Percentiles rank a stretch among this genome's conserved stretches.
Conservation (phyloP, 2,888 invertebrate genomes). For the Trissolcus brochymenae region DNA sequence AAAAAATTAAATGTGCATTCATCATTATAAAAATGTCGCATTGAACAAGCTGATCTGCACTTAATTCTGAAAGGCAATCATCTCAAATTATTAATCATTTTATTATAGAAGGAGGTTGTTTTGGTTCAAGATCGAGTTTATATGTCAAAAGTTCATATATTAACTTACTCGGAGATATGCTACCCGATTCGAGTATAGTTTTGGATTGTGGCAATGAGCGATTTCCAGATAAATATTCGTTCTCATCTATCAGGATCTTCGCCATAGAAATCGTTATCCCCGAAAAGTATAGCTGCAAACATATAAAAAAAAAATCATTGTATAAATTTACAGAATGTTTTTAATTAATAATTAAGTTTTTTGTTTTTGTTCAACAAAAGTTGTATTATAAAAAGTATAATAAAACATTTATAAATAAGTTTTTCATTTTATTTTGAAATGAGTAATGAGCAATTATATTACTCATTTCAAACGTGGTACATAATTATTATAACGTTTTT, state of each 20-base stretch:
- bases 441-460: too few relatives aligned
- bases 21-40: not conserved
- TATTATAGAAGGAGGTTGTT: not conserved
- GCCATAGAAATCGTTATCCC: conserved; percentile 82
- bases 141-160: conserved; percentile 3
- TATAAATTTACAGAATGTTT: not conserved
- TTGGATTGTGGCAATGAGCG: conserved; percentile 70
- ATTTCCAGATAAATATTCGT: conserved; percentile 81
- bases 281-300: conserved; percentile 82
- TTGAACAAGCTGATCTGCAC: not conserved
- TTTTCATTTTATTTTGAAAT: too few relatives aligned
- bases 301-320: not conserved
- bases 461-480: too few relatives aligned
- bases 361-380: too few relatives aligned
- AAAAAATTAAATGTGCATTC: not conserved
- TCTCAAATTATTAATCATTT: not conserved
- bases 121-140: not conserved
- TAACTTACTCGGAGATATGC: conserved; percentile 76
- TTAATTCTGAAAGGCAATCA: not conserved
- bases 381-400: too few relatives aligned
- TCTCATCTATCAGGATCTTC: conserved; percentile 82
- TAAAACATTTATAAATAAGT: too few relatives aligned
- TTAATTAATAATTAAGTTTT: too few relatives aligned
- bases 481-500: too few relatives aligned
- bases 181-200: conserved; percentile 76